These are phyloP conservation scores for Neosalanx taihuensis DNA, from an alignment of 2,797 vertebrate genomes.

Conservation along the genomic window DNA sequence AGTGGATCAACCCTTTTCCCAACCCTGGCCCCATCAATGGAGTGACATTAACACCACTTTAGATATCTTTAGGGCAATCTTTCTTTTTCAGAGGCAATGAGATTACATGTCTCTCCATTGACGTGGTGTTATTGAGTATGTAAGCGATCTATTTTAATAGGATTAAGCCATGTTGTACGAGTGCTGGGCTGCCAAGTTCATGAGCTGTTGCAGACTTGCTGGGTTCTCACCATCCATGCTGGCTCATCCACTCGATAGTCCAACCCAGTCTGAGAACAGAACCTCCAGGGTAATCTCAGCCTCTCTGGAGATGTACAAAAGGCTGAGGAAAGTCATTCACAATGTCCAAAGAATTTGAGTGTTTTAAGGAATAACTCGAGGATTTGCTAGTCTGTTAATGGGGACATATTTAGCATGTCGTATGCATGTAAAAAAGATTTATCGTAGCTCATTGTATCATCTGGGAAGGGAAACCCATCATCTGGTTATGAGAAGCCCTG, in stretches of 20 bases:
- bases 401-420: neutral
- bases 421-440: neutral
- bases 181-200: conserved; percentile 18
- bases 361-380: conserved; percentile 26
- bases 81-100: conserved; percentile 65
- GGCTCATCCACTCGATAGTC: conserved; percentile 20
- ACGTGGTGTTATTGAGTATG: conserved; percentile 62
- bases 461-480: neutral
- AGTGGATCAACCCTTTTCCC: conserved; percentile 49
- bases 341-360: too few species aligned
- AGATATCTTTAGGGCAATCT: conserved; percentile 67
- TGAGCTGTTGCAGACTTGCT: conserved; percentile 29
- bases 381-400: neutral
- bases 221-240: conserved; percentile 44
- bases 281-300: conserved; percentile 22
- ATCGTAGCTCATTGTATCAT: neutral
- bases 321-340: conserved; percentile 13
- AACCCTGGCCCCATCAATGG: conserved; percentile 57
- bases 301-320: conserved; percentile 1
- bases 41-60: conserved; percentile 69
- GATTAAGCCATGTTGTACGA: conserved; percentile 59
- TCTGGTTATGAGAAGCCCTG: neutral
- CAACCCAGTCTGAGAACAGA: conserved; percentile 15
- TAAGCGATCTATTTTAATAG: conserved; percentile 70
- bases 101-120: conserved; percentile 67